phyloP scores from a whole-genome alignment of 1,140 invertebrate genomes.

The Drosophila burlai region DNA sequence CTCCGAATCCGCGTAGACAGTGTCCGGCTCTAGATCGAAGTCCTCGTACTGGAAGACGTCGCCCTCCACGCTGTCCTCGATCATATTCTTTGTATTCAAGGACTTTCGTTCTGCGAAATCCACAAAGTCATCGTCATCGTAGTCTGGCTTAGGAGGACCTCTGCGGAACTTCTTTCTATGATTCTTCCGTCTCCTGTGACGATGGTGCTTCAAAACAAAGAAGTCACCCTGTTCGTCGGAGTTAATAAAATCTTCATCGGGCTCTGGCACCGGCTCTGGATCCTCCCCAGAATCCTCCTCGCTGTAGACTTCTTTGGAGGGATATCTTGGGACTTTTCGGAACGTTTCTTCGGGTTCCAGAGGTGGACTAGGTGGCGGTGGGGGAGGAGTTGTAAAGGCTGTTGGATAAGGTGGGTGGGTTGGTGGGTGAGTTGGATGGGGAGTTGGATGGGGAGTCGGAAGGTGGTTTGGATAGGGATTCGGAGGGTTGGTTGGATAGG shows the following conservation, averaged over 20 bases:
- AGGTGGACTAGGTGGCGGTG: background rate
- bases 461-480: background rate
- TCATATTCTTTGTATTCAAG: slow-evolving; percentile 29
- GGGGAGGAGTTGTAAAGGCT: background rate
- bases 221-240: slow-evolving; percentile 59
- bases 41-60: slow-evolving; percentile 79
- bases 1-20: slow-evolving; percentile 49
- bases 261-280: slow-evolving; percentile 11
- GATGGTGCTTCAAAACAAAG: slow-evolving; percentile 57
- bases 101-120: slow-evolving; percentile 52
- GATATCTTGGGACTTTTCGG: slow-evolving; percentile 21
- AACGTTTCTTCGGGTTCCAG: slow-evolving; percentile 36
- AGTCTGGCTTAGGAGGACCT: slow-evolving; percentile 31
- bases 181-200: slow-evolving; percentile 38
- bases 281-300: slow-evolving; percentile 37
- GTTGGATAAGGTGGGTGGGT: background rate
- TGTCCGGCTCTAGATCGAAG: slow-evolving; percentile 67
- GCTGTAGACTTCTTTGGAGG: slow-evolving; percentile 33
- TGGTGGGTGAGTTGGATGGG: background rate
- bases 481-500: background rate
- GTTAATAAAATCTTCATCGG: slow-evolving; percentile 24
- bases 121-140: slow-evolving; percentile 64
- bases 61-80: slow-evolving; percentile 54
- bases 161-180: slow-evolving; percentile 15
- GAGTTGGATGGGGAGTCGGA: too few relatives aligned